These are phyloP conservation scores for Biston betularia DNA, from an alignment of 2,888 invertebrate genomes.

Conservation along the genomic window DNA sequence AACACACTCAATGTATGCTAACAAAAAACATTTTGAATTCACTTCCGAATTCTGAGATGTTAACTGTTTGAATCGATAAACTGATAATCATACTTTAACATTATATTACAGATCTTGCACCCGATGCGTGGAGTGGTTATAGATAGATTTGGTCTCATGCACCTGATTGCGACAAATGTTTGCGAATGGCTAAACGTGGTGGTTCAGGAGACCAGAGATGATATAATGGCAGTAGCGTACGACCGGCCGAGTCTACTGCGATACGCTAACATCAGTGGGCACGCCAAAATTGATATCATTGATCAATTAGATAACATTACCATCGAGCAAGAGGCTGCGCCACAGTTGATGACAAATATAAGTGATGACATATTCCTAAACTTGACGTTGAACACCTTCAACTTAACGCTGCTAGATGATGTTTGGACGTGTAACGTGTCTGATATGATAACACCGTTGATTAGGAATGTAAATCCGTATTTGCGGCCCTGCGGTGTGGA, in stretches of 20 bases:
- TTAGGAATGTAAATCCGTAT: conserved; percentile 90
- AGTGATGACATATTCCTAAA: conserved; percentile 47
- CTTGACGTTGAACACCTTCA: conserved; percentile 47
- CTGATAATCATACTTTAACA: background rate
- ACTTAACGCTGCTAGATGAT: conserved; percentile 55
- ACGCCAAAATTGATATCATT: conserved; percentile 55
- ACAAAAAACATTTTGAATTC: conserved; percentile 4
- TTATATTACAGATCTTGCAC: conserved; percentile 69
- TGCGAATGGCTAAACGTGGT: conserved; percentile 97
- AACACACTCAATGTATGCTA: conserved; percentile 27
- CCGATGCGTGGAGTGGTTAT: conserved; percentile 80
- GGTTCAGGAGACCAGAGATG: conserved; percentile 95
- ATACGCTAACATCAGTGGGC: conserved; percentile 71
- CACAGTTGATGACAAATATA: conserved; percentile 27
- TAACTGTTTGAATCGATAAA: conserved; percentile 1
- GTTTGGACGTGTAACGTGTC: conserved; percentile 77
- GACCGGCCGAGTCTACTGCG: conserved; percentile 64
- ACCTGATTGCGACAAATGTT: conserved; percentile 96
- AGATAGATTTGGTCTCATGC: conserved; percentile 96
- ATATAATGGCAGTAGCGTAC: conserved; percentile 87
- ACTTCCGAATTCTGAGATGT: conserved; percentile 13
- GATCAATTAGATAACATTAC: conserved; percentile 62
- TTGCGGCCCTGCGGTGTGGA: conserved; percentile 94
- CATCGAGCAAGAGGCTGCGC: conserved; percentile 47
- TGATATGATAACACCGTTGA: conserved; percentile 87